phyloP scores from a whole-genome alignment of 2,797 vertebrate genomes.

The Steatocranus sp. region DNA sequence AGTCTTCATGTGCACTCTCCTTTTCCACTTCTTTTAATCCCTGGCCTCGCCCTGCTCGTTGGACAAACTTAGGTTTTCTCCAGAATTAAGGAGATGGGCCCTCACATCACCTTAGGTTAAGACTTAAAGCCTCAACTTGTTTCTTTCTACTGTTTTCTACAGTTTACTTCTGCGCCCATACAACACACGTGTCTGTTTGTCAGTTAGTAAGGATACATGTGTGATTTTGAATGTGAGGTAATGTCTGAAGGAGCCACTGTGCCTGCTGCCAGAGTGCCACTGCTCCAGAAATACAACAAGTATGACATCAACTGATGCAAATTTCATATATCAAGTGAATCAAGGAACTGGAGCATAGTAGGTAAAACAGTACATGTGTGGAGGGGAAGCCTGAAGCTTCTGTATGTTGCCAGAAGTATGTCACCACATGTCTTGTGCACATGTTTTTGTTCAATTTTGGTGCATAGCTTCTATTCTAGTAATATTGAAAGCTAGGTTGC shows the following conservation, averaged over 20 bases:
- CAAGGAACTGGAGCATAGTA: constrained; percentile 18
- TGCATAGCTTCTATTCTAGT: neutral
- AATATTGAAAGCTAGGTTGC: neutral
- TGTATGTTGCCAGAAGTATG: neutral
- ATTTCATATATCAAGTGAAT: constrained; percentile 31
- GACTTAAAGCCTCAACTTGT: neutral
- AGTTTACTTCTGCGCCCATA: neutral
- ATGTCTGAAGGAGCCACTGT: constrained; percentile 29
- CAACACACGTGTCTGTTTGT: neutral
- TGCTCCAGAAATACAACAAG: constrained; percentile 24
- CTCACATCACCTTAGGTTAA: neutral
- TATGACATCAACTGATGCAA: constrained; percentile 37
- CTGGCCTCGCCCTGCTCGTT: neutral
- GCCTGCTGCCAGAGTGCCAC: neutral
- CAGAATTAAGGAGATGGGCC: neutral
- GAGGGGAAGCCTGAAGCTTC: neutral
- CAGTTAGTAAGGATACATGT: neutral
- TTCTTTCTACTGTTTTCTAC: neutral
- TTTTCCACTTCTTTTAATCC: neutral
- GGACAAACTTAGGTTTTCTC: neutral
- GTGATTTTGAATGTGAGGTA: constrained; percentile 37
- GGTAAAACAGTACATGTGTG: neutral
- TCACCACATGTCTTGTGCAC: neutral
- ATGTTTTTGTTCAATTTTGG: neutral
- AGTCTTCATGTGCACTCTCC: neutral